A percentile compares a stretch with the other conserved stretches of the same genome.
Conservation (phyloP, 1,140 invertebrate species). For the Zaprionus lachaisei region DNA sequence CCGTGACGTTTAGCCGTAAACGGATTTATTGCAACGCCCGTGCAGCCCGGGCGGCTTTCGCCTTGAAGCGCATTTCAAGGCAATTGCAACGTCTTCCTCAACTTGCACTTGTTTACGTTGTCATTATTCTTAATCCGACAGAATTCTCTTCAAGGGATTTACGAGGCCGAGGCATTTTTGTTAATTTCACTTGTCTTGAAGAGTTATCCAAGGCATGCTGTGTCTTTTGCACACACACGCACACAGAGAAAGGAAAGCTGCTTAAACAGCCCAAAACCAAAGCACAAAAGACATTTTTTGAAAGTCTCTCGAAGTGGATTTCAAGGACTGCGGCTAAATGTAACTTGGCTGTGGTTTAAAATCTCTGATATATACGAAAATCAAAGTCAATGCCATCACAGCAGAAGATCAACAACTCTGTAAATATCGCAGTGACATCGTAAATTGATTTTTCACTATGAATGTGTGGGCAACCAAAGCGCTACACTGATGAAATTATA, state of each 20-base stretch:
- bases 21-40: constrained; percentile 64
- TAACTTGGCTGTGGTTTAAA: constrained; percentile 37
- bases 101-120: constrained; percentile 65
- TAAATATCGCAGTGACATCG: constrained; percentile 39
- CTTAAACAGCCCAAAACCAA: constrained; percentile 25
- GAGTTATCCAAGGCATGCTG: not conserved
- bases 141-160: constrained; percentile 52
- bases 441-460: constrained; percentile 10
- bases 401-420: constrained; percentile 58
- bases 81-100: constrained; percentile 51
- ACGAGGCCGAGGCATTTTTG: constrained; percentile 46
- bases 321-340: constrained; percentile 35
- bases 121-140: constrained; percentile 75
- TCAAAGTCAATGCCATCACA: constrained; percentile 55
- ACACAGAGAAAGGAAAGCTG: constrained; percentile 27
- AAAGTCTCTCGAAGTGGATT: constrained; percentile 44
- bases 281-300: constrained; percentile 62
- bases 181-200: constrained; percentile 40
- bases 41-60: constrained; percentile 32
- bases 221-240: not conserved
- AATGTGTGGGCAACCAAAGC: not conserved
- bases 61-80: constrained; percentile 55
- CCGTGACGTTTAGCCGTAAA: constrained; percentile 72
- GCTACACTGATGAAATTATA: not conserved
- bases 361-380: constrained; percentile 34